phyloP scores from a whole-genome alignment of 2,888 invertebrate genomes.

The Pollenia angustigena region DNA sequence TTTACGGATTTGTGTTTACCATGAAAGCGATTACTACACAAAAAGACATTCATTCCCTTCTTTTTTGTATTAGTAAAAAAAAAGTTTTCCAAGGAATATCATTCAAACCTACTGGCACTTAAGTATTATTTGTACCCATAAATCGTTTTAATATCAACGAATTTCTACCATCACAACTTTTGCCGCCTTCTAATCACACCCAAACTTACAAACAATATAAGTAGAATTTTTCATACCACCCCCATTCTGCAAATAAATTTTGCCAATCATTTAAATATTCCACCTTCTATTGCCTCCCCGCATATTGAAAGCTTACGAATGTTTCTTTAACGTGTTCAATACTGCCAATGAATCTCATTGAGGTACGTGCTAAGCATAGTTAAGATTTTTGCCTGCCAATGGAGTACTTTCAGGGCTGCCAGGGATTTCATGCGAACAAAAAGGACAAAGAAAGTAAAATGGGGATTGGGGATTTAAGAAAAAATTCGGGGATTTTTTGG shows the following conservation, averaged over 20 bases:
- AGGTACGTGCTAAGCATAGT: constrained; percentile 70
- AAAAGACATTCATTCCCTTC: constrained; percentile 37
- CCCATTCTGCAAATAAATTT: background rate
- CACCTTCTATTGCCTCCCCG: background rate
- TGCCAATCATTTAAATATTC: background rate
- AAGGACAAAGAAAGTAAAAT: no score
- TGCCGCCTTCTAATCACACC: constrained; percentile 50
- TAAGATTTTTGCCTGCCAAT: constrained; percentile 49
- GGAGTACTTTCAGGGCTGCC: no score
- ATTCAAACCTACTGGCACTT: constrained; percentile 18
- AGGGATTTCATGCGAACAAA: no score
- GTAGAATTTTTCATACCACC: background rate
- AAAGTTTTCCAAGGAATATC: background rate
- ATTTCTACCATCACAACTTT: constrained; percentile 18
- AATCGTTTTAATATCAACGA: constrained; percentile 53
- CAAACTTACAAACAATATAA: constrained; percentile 23
- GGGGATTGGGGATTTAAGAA: no score
- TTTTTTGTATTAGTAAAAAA: constrained; percentile 3
- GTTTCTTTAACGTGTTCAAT: constrained; percentile 59
- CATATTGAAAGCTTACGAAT: constrained; percentile 44
- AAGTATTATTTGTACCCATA: constrained; percentile 53
- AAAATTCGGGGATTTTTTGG: no score
- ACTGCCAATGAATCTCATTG: constrained; percentile 69
- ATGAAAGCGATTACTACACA: constrained; percentile 42
- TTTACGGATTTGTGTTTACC: constrained; percentile 40